These are phyloP conservation scores for Callosobruchus maculatus DNA, from an alignment of 2,888 invertebrate species.

Conservation along the genomic window DNA sequence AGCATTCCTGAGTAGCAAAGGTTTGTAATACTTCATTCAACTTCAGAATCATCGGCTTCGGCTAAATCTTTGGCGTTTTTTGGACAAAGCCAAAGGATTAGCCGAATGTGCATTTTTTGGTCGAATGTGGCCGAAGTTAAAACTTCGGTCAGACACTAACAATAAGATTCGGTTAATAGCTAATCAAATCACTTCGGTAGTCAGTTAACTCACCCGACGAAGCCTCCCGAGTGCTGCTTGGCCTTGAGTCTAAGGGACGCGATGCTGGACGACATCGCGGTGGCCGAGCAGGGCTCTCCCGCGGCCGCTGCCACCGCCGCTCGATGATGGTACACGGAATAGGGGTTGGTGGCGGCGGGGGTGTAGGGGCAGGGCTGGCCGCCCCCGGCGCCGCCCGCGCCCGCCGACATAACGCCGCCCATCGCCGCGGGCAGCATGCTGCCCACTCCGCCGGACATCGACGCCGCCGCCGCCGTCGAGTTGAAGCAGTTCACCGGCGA, in stretches of 20 bases:
- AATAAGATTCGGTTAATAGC: too few species aligned
- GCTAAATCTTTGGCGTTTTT: too few species aligned
- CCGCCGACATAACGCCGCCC: conserved; percentile 59
- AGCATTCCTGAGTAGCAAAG: too few species aligned
- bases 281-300: conserved; percentile 62
- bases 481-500: conserved; percentile 69
- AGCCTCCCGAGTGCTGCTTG: conserved; percentile 85
- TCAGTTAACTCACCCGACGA: conserved; percentile 57
- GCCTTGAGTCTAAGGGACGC: conserved; percentile 89
- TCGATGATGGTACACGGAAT: conserved; percentile 75
- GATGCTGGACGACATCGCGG: conserved; percentile 87
- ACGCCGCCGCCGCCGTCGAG: conserved; percentile 61
- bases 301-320: conserved; percentile 50
- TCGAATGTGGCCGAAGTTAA: too few species aligned
- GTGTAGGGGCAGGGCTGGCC: conserved; percentile 79
- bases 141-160: too few species aligned
- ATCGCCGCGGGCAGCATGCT: conserved; percentile 67
- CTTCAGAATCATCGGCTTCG: too few species aligned
- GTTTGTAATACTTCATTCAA: too few species aligned
- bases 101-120: too few species aligned
- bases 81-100: too few species aligned
- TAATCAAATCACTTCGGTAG: too few species aligned
- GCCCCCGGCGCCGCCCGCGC: conserved; percentile 50
- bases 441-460: conserved; percentile 66
- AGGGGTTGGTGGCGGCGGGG: conserved; percentile 83